phyloP scores from a whole-genome alignment of 53 echinoderm and acorn worm genomes.

The Antedon mediterranea region DNA sequence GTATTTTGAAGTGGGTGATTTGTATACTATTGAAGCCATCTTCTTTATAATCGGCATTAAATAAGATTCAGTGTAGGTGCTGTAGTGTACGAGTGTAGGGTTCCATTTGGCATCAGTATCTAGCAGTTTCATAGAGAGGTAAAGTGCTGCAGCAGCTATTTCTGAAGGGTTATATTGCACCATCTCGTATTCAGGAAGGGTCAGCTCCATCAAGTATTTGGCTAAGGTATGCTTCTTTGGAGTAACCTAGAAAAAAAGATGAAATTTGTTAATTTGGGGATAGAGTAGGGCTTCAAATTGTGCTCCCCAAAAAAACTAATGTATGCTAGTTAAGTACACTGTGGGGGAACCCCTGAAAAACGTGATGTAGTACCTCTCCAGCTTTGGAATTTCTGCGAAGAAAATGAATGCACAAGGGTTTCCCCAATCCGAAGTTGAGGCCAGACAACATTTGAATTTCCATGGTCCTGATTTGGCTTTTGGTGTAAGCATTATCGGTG shows the following conservation, averaged over 20 bases:
- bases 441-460: slow-evolving; percentile 57
- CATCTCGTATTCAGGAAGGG: slow-evolving; percentile 69
- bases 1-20: slow-evolving; percentile 51
- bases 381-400: slow-evolving; percentile 90
- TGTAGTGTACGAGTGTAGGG: slow-evolving; percentile 67
- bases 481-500: slow-evolving; percentile 88
- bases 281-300: neutral
- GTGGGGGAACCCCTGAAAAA: no score
- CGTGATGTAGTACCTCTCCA: slow-evolving; percentile 49
- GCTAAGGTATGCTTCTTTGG: slow-evolving; percentile 72
- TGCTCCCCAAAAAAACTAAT: neutral
- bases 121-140: slow-evolving; percentile 40
- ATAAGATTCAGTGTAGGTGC: slow-evolving; percentile 50
- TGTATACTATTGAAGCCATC: slow-evolving; percentile 31
- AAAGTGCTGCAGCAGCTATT: slow-evolving; percentile 80
- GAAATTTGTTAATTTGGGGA: no score
- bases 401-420: slow-evolving; percentile 84
- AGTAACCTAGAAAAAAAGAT: slow-evolving; percentile 43
- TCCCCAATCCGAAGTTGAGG: slow-evolving; percentile 56
- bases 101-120: slow-evolving; percentile 26
- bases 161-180: slow-evolving; percentile 85
- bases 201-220: slow-evolving; percentile 90
- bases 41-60: slow-evolving; percentile 51
- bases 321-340: no score
- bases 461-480: slow-evolving; percentile 64